Percentiles rank a stretch among this genome's conserved stretches.
Conservation (phyloP, 2,113 vertebrate species). For the Geococcyx californianus region DNA sequence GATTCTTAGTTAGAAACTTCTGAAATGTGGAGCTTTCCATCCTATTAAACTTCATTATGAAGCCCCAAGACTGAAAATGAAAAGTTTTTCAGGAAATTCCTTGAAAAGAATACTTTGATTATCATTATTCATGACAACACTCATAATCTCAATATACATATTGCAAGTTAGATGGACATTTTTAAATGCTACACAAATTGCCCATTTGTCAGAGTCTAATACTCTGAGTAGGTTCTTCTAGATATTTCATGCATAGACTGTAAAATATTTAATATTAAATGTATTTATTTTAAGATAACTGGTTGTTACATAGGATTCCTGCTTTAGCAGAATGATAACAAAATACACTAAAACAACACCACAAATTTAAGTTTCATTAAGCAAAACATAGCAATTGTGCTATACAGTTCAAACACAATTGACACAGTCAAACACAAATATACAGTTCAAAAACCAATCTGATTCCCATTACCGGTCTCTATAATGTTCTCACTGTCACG, state of each 20-base stretch:
- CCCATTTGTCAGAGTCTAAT: not conserved
- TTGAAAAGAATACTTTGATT: not conserved
- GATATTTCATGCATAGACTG: not conserved
- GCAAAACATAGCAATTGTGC: not conserved
- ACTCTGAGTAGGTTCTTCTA: not conserved
- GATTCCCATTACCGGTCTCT: not conserved
- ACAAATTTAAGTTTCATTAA: not conserved
- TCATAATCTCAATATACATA: no score
- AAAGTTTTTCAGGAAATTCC: not conserved
- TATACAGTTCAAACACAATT: not conserved
- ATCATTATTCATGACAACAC: not conserved
- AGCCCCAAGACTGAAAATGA: not conserved
- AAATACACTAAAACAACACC: not conserved
- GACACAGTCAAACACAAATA: not conserved
- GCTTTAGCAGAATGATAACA: not conserved
- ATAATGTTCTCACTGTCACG: fast-evolving
- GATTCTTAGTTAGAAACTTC: not conserved
- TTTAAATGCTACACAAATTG: not conserved
- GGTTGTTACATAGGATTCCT: not conserved
- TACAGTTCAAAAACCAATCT: no score
- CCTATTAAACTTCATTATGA: not conserved
- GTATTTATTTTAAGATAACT: not conserved
- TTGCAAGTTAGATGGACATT: not conserved
- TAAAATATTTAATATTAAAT: not conserved
- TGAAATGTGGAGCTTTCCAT: not conserved